Evolutionary conservation across 1,140 invertebrate species (phyloP).

Genomic region (Chrysopa pallens): DNA sequence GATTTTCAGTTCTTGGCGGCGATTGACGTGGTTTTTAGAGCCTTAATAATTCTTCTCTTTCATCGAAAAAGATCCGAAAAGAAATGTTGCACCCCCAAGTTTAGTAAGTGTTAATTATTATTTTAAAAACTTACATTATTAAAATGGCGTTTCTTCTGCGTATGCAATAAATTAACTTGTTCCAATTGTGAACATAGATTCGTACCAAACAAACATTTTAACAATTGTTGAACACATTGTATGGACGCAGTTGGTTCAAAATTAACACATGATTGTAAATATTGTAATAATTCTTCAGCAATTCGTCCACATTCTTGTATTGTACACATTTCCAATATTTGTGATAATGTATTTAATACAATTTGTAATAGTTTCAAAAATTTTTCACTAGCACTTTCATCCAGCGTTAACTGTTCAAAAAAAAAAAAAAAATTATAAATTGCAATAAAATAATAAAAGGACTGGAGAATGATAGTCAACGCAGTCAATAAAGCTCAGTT

Average conservation of each 20-base stretch:
- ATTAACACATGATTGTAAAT: conserved; percentile 51
- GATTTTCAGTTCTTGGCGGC: no score
- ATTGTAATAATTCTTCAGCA: conserved; percentile 64
- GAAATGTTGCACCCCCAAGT: no score
- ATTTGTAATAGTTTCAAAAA: conserved; percentile 52
- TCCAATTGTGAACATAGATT: conserved; percentile 53
- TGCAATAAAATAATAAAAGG: neutral
- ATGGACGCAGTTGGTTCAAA: conserved; percentile 53
- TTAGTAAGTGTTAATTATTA: no score
- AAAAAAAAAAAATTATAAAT: neutral
- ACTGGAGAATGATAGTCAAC: no score
- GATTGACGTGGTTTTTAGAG: no score
- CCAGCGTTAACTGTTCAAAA: conserved; percentile 44
- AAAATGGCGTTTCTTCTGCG: no score
- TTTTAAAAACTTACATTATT: no score
- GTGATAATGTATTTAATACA: conserved; percentile 43
- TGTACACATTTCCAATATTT: conserved; percentile 58
- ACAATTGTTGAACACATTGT: conserved; percentile 60
- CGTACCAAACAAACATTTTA: conserved; percentile 68
- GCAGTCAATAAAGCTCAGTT: no score
- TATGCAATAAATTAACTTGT: conserved; percentile 17
- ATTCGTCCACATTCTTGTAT: conserved; percentile 53
- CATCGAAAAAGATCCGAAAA: no score
- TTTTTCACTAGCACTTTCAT: conserved; percentile 49
- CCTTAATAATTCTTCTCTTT: no score